A percentile compares a stretch with the other conserved stretches of the same genome.
These are phyloP conservation scores for Periplaneta americana DNA, from an alignment of 1,140 invertebrate genomes.

Conservation along the genomic window DNA sequence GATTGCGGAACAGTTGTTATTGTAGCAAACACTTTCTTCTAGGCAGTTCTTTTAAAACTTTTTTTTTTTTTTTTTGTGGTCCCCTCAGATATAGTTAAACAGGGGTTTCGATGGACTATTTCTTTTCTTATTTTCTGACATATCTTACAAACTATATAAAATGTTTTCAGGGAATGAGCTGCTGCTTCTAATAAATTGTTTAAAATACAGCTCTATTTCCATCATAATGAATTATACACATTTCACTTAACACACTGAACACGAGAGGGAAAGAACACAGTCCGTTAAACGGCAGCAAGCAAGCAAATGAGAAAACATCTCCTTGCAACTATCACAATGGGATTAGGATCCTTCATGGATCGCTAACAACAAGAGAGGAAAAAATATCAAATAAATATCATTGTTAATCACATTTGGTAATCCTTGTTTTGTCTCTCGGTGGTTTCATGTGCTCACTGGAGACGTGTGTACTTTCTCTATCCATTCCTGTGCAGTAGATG, in stretches of 20 bases:
- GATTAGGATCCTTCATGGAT: background rate
- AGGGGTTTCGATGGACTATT: background rate
- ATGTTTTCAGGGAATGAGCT: background rate
- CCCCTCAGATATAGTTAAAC: background rate
- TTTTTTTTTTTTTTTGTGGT: background rate
- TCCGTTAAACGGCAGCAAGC: background rate
- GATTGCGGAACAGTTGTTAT: too few relatives aligned
- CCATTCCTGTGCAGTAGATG: conserved; percentile 88
- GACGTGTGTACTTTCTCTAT: conserved; percentile 92
- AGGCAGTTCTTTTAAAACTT: background rate
- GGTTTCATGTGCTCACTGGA: conserved; percentile 55
- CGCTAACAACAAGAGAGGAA: background rate
- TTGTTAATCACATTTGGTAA: background rate
- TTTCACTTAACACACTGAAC: background rate
- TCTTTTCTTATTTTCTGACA: too few relatives aligned
- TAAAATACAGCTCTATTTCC: background rate
- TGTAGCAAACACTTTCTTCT: background rate
- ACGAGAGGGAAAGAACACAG: background rate
- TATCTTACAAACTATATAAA: background rate
- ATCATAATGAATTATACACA: background rate
- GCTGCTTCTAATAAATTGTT: background rate
- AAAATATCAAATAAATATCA: background rate
- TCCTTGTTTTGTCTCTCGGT: too few relatives aligned
- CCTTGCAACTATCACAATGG: background rate
- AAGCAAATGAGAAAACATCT: too few relatives aligned